Percentiles rank a stretch among this genome's conserved stretches.
phyloP scores from a whole-genome alignment of 2,797 vertebrate genomes.

The Chaetophractus vellerosus region DNA sequence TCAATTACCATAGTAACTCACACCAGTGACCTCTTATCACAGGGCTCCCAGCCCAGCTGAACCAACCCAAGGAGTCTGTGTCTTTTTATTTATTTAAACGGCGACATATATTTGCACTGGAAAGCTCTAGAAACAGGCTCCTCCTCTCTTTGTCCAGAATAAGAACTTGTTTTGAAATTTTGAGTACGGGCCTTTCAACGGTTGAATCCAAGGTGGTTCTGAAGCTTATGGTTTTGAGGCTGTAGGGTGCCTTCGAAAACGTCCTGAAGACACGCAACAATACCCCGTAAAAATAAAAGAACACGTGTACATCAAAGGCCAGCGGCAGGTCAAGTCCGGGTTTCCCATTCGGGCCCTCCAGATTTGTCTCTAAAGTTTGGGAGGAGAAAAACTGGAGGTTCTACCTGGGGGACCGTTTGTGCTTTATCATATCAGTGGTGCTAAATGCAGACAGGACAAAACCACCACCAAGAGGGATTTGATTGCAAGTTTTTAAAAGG shows the following conservation, averaged over 20 bases:
- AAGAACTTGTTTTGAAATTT: constrained; percentile 87
- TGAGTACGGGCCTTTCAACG: constrained; percentile 89
- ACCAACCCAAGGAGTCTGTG: constrained; percentile 90
- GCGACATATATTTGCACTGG: constrained; percentile 86
- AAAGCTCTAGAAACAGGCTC: constrained; percentile 77
- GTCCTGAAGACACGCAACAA: constrained; percentile 46
- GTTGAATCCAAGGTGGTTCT: constrained; percentile 89
- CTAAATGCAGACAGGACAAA: background rate
- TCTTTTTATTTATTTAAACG: constrained; percentile 90
- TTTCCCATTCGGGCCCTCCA: background rate
- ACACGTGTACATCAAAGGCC: constrained; percentile 24
- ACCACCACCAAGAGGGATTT: background rate
- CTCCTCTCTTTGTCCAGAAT: constrained; percentile 86
- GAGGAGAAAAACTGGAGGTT: background rate
- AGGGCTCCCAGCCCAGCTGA: constrained; percentile 88
- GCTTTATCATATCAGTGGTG: background rate
- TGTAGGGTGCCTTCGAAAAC: background rate
- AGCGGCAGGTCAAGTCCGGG: background rate
- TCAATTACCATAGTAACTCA: constrained; percentile 99
- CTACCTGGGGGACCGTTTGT: background rate
- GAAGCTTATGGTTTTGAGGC: constrained; percentile 88
- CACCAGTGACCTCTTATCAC: constrained; percentile 93
- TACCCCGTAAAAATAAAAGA: constrained; percentile 12
- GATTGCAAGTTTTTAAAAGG: background rate
- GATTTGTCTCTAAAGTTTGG: background rate